Percentiles rank a stretch among this genome's conserved stretches.
Evolutionary conservation across 2,888 invertebrate species (phyloP).

Genomic region (Drosophila longiperda): DNA sequence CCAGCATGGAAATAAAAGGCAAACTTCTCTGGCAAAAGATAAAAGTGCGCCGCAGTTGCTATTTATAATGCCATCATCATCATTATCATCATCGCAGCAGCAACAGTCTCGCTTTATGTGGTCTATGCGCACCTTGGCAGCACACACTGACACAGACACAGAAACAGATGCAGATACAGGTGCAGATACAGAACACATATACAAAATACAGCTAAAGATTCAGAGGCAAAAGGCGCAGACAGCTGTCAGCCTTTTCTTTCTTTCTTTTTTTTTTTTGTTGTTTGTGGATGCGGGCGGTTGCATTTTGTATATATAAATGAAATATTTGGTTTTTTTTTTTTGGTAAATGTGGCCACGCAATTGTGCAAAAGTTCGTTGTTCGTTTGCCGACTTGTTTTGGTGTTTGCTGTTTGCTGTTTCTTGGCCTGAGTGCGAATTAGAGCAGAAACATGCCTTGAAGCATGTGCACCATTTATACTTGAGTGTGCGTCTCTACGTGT

Average conservation of each 20-base stretch:
- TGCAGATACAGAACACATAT: constrained; percentile 7
- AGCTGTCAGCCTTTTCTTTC: constrained; percentile 39
- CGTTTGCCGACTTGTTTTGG: constrained; percentile 22
- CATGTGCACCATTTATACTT: constrained; percentile 65
- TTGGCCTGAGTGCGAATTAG: constrained; percentile 82
- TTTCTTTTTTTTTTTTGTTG: not conserved
- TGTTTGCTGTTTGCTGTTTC: constrained; percentile 40
- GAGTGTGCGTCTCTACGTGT: constrained; percentile 20
- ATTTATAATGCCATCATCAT: constrained; percentile 52
- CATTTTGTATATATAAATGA: constrained; percentile 48
- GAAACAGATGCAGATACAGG: constrained; percentile 1
- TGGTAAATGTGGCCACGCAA: constrained; percentile 74
- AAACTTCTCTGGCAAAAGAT: constrained; percentile 47
- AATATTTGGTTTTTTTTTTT: constrained; percentile 2
- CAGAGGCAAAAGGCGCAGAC: constrained; percentile 25
- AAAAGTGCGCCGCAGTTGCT: constrained; percentile 55
- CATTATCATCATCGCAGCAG: constrained; percentile 4
- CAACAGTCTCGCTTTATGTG: constrained; percentile 3
- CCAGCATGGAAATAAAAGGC: constrained; percentile 17
- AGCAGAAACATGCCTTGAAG: constrained; percentile 78
- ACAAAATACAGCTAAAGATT: constrained; percentile 9
- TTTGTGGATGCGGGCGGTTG: constrained; percentile 69
- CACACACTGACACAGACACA: constrained; percentile 9
- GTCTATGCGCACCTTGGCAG: constrained; percentile 38
- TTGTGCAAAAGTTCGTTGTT: constrained; percentile 73